Base-by-base conservation (phyloP, 2,888 invertebrate genomes). In the Linnaemya tessellans region DNA sequence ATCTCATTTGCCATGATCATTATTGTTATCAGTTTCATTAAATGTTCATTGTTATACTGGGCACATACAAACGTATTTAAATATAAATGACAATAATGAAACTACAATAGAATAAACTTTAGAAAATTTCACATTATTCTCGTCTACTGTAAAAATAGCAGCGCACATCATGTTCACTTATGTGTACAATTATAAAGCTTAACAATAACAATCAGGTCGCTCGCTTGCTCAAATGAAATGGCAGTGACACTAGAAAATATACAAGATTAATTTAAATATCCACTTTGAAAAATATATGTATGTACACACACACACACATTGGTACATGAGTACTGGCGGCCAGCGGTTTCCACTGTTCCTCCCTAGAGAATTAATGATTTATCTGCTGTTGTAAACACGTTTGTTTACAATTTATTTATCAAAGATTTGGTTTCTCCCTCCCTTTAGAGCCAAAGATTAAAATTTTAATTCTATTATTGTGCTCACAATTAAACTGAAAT, bases 211-310 rank as follows among this genome's bases (percentile, higher is more conserved):
- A 65, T 18, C 81, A 62, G 70, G 77, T 70, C 64, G 70, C 54
- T 73, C 60, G 38, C 70, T 75, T 58, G 58, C 43, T 80, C 77
- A 85, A 85, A 80, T 85, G 67, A 85, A 71, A 79, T 82, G 85
- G 75, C 85, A 85, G 85, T 85, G 82, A 85, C 85, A 85, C 85
- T 46, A 82, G 65, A 79, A 81, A 56, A 82, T 11, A 65, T 71
- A 79, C 70, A 67, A 85, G 58, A 85, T 71, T 85, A 82, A 85
- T 85, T 75, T 79, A 75, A 82, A 82, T 82, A 71, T 62, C 51
- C 46, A 73, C 18, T 60, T 68, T n/a, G 30, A 13, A 64, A 38
- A 51, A 51, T n/a, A 35, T 18, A 58, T 49, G 41, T 35, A 41
- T 38, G 43, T 1, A 35, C 11, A 5, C 18, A 56, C 43, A 30